Conservation (phyloP, 2,888 invertebrate species). For the Exocentrus adspersus region DNA sequence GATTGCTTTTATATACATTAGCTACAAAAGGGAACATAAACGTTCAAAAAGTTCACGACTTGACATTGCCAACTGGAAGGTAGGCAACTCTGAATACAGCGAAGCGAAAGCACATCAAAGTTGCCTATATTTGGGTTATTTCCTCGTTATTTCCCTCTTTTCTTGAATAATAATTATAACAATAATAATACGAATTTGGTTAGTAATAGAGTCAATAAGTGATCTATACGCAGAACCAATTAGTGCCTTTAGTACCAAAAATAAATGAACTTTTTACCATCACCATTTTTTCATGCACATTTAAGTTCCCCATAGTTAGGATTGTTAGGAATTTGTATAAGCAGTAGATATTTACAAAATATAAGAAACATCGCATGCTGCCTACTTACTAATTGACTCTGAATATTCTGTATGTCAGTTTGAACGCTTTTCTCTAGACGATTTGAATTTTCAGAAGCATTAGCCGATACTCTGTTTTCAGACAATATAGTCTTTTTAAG, state of each 20-base stretch:
- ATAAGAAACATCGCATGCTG: constrained; percentile 16
- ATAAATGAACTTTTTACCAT: too few relatives aligned
- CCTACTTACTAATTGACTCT: constrained; percentile 59
- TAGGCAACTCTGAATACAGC: background rate
- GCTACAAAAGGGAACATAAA: constrained; percentile 23
- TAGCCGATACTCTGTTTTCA: constrained; percentile 23
- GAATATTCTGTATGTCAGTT: constrained; percentile 62
- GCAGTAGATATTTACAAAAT: constrained; percentile 30
- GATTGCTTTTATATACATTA: constrained; percentile 26
- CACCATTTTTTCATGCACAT: background rate
- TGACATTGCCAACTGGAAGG: background rate
- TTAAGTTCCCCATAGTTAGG: constrained; percentile 20
- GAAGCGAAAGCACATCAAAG: background rate
- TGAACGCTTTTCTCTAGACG: constrained; percentile 56
- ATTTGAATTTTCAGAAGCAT: constrained; percentile 12
- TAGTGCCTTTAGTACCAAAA: too few relatives aligned
- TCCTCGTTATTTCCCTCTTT: too few relatives aligned
- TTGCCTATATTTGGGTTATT: too few relatives aligned
- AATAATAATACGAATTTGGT: too few relatives aligned
- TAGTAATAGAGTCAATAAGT: too few relatives aligned
- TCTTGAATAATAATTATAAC: too few relatives aligned
- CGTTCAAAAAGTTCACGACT: background rate
- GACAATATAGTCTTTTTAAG: constrained; percentile 44
- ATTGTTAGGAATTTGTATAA: background rate
- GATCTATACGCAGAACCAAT: too few relatives aligned